A percentile compares a stretch with the other conserved stretches of the same genome.
Conservation (phyloP, 1,140 invertebrate genomes). For the Sitobion miscanthi region DNA sequence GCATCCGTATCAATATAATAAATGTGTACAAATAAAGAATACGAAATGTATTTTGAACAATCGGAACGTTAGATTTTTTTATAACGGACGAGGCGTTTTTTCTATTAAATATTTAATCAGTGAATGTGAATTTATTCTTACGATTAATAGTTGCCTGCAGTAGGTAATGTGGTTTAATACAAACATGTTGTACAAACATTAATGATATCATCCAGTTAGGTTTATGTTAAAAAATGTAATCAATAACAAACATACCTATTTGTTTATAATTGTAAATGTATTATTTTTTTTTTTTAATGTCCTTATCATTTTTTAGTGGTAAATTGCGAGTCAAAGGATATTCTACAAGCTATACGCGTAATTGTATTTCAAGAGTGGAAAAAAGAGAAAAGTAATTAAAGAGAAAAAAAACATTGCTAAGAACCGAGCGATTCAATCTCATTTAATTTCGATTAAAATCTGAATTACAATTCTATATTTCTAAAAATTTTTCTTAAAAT, state of each 20-base stretch:
- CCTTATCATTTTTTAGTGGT: background rate
- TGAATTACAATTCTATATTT: background rate
- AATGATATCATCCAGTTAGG: background rate
- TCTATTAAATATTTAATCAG: background rate
- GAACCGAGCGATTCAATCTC: background rate
- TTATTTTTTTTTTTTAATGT: background rate
- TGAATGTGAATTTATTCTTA: background rate
- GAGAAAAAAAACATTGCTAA: background rate
- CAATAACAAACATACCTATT: background rate
- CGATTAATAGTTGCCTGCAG: background rate
- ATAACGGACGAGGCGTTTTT: background rate
- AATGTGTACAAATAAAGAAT: too few relatives aligned
- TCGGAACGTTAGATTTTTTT: background rate
- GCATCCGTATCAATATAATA: too few relatives aligned
- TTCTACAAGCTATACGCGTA: background rate
- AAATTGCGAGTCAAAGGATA: background rate
- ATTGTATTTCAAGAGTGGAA: background rate
- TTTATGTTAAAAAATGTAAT: too few relatives aligned
- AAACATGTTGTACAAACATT: too few relatives aligned
- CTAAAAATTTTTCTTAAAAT: background rate
- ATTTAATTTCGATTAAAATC: constrained; percentile 1
- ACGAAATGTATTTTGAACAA: background rate
- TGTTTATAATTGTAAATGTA: background rate
- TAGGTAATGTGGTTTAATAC: too few relatives aligned
- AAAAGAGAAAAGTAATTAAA: background rate